Percentiles rank a stretch among this genome's conserved stretches.
These are phyloP conservation scores for Tragulus kanchil DNA, from an alignment of 2,113 vertebrate species.

Conservation along the genomic window DNA sequence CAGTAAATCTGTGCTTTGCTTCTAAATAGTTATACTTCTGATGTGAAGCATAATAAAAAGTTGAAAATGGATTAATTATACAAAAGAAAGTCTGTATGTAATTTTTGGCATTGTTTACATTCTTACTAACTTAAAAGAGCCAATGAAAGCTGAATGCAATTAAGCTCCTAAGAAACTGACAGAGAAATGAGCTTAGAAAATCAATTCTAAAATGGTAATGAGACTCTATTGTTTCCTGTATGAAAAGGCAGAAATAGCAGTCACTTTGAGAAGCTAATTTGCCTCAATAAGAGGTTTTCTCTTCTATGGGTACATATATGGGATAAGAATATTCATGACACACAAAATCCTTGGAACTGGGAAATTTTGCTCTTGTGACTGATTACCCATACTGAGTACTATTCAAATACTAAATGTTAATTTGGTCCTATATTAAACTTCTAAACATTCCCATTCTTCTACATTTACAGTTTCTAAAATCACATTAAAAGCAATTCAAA, in stretches of 20 bases:
- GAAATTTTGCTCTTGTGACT: not conserved
- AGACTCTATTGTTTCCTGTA: conserved; percentile 26
- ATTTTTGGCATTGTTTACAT: not conserved
- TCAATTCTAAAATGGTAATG: conserved; percentile 67
- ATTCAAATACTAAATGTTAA: not conserved
- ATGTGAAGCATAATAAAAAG: conserved; percentile 6
- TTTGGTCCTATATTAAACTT: not conserved
- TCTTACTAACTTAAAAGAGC: not conserved
- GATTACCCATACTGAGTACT: not conserved
- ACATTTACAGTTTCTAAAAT: conserved; percentile 18
- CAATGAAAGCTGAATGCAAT: conserved; percentile 33
- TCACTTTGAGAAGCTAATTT: conserved; percentile 54
- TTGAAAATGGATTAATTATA: conserved; percentile 21
- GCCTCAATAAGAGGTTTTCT: not conserved
- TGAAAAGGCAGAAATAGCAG: conserved; percentile 40
- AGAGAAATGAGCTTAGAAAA: conserved; percentile 43
- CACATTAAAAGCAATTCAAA: conserved; percentile 50
- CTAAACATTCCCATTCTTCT: not conserved
- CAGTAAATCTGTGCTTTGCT: not conserved
- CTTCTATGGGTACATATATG: not conserved
- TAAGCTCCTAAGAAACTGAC: conserved; percentile 18
- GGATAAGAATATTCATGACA: not conserved
- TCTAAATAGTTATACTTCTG: not conserved
- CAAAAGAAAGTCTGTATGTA: not conserved
- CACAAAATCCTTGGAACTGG: not conserved